A percentile compares a stretch with the other conserved stretches of the same genome.
phyloP scores from a whole-genome alignment of 2,797 vertebrate genomes.

The Erpetoichthys calabaricus region DNA sequence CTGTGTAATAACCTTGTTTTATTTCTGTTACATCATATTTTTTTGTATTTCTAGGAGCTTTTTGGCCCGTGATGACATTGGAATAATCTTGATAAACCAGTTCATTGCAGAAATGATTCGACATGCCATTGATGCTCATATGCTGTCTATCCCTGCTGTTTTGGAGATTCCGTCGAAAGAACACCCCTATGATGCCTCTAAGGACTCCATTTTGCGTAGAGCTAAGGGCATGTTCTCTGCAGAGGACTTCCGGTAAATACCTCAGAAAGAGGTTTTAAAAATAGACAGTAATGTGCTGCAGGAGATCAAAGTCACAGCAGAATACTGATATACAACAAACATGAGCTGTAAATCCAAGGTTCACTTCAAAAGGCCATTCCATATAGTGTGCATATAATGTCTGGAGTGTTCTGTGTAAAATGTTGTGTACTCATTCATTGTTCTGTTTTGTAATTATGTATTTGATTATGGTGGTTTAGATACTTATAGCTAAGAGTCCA shows the following conservation, averaged over 20 bases:
- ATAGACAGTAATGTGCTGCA: neutral
- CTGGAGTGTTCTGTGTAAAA: too few relatives aligned
- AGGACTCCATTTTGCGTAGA: slow-evolving; percentile 84
- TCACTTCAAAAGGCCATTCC: too few relatives aligned
- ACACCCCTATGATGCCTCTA: slow-evolving; percentile 83
- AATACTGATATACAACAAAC: too few relatives aligned
- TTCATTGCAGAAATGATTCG: slow-evolving; percentile 91
- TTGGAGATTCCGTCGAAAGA: slow-evolving; percentile 93
- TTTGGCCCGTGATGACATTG: slow-evolving; percentile 72
- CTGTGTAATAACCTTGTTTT: too few relatives aligned
- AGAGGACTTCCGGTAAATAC: slow-evolving; percentile 68
- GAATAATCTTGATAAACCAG: slow-evolving; percentile 90
- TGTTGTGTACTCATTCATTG: too few relatives aligned
- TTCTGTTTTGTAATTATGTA: too few relatives aligned
- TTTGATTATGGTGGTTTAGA: too few relatives aligned
- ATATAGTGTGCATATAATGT: too few relatives aligned
- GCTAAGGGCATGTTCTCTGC: slow-evolving; percentile 85
- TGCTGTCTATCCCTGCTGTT: slow-evolving; percentile 74
- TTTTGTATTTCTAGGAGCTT: slow-evolving; percentile 58
- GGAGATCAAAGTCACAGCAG: too few relatives aligned
- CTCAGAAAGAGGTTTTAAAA: neutral
- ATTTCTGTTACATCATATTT: too few relatives aligned
- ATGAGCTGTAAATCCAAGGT: too few relatives aligned
- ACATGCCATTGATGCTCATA: slow-evolving; percentile 76
- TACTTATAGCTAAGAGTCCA: too few relatives aligned